Conservation (phyloP, 2,888 invertebrate genomes). For the Apantesis nais region DNA sequence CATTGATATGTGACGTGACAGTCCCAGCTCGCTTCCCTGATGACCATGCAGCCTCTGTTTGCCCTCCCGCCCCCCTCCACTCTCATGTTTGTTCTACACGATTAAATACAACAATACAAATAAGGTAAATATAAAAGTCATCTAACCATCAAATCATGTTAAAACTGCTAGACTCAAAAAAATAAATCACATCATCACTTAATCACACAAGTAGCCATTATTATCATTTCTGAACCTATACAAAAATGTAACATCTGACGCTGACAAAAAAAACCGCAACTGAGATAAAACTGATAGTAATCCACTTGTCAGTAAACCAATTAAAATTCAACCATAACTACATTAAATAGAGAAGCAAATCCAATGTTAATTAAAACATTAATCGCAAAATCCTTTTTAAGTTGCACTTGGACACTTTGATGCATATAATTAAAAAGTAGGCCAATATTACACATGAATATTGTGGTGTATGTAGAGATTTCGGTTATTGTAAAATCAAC, state of each 20-base stretch:
- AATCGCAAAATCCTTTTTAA: conserved; percentile 72
- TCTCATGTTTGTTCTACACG: not conserved
- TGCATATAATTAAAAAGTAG: conserved; percentile 82
- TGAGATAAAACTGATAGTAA: not conserved
- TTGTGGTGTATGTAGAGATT: conserved; percentile 50
- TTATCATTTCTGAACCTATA: not conserved
- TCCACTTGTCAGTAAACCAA: conserved; percentile 4
- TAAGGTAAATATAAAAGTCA: too few species aligned
- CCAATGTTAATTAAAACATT: conserved; percentile 53
- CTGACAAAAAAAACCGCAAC: not conserved
- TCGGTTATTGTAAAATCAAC: not conserved
- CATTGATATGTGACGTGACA: conserved; percentile 7
- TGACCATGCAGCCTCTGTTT: not conserved
- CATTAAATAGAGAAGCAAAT: conserved; percentile 30
- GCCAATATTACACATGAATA: conserved; percentile 57
- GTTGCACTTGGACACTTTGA: conserved; percentile 70
- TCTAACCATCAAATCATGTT: too few species aligned
- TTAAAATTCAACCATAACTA: conserved; percentile 12
- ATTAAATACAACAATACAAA: not conserved
- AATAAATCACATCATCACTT: not conserved
- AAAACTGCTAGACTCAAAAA: not conserved
- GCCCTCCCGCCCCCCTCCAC: not conserved
- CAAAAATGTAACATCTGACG: not conserved
- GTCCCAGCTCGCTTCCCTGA: not conserved
- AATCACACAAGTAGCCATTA: not conserved